Evolutionary conservation across 2,113 vertebrate species (phyloP), one percentile per base, ranked within the genome.

Genomic region (Butastur rufipennis): DNA sequence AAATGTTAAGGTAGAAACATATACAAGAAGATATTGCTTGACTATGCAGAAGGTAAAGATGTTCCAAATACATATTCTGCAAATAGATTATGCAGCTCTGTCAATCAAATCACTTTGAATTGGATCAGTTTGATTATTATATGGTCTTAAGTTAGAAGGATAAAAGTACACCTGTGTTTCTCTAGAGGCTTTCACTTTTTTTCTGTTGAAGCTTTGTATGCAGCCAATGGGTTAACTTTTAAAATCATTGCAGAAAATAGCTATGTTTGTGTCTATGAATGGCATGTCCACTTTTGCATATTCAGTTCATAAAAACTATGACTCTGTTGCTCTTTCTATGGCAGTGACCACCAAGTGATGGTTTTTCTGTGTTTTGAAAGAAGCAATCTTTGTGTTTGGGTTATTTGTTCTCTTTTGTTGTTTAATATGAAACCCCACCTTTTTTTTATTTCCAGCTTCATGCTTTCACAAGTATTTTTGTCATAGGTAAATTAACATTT

Each of bases 231-330:
- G 5, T 36, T 68, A 59, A 55, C 8, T 23, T 90, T 65, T 38
- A 36, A 8, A 38, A 7, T 23, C 13, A 53, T 22, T 62, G 13
- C 36, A 73, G 5, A 56, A 75, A 75, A 77, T 36, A 19, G 2
- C n/a, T 75, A 11, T 38, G 3, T 36, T 72, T 71, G 9, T 48
- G 9, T 45, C 3, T 8, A 9, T 6, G 29, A 63, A 40, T 17
- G 15, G 6, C 34, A 11, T 0, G 0, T 18, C 29, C 3, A 15
- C 3, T 68, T 71, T 52, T 72, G 27, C 0, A 9, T n/a, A 16
- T 45, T 91, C 10, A 2, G 3, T 62, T 78, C 22, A 16, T n/a
- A 71, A 66, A 68, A 6, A 13, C 11, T 32, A 6, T 13, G 22
- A 32, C 11, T 38, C 6, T 68, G 3, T 22, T 59, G 8, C 13